Base-by-base conservation (phyloP, 2,888 invertebrate genomes). In the Neoascia interrupta region DNA sequence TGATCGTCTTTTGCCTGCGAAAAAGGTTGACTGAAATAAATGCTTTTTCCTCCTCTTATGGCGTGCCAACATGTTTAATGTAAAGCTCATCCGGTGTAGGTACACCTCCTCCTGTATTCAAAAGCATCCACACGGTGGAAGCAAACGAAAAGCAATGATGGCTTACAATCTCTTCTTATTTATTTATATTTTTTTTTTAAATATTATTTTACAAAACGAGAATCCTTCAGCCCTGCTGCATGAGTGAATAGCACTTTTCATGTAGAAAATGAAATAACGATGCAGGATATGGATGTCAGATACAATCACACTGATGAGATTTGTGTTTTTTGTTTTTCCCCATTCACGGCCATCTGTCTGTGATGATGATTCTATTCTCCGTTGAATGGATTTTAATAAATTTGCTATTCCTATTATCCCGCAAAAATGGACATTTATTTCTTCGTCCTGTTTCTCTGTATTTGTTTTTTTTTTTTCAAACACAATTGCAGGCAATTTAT, bases 221-320 rank as follows among this genome's bases (percentile, higher is more conserved):
- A 47, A 39, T 49, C 39, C 61, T 49, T 61, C 60, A 49, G 28
- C 21, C 39, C 18, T 51, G 19, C 10, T 63, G 61, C 61, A 63
- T 63, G 49, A 51, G 6, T 31, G 37, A 63, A 37, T 11, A 28
- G 18, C 18, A 36, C 37, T 49, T 43, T 18, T 63, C 49, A 49
- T 39, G 49, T 49, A 63, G 61, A 63, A 63, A 63, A 49, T 49
- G 15, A 49, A 49, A 39, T 51, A 63, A 49, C 26, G 37, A 37
- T 61, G 47, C 61, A 61, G 37, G 49, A 61, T 61, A 26, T 37
- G 18, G 61, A 37, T 61, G 37, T 47, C 60, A 36, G 47, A 11
- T 5, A 45, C 8, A 47, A n/a, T 36, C 8, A 28, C 60, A 60
- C 18, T 47, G 16, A 16, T 26, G 26, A 26, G 8, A 5, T 26